These are phyloP conservation scores for Myopa testacea DNA, from an alignment of 2,888 invertebrate genomes.

Conservation along the genomic window DNA sequence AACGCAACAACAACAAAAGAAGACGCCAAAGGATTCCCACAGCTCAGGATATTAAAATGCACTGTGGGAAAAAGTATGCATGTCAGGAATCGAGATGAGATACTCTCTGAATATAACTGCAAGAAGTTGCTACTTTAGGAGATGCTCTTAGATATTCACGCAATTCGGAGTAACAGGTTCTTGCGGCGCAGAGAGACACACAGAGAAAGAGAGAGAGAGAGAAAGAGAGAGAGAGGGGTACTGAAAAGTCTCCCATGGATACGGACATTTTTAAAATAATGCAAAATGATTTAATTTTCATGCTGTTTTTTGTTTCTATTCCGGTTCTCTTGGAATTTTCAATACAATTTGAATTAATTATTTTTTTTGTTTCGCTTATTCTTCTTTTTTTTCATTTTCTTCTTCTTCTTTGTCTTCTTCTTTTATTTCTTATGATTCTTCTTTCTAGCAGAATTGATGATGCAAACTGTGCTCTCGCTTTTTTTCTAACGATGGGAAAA, in stretches of 20 bases:
- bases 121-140: background rate
- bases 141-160: background rate
- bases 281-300: slow-evolving; percentile 34
- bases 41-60: slow-evolving; percentile 3
- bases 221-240: background rate
- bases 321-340: background rate
- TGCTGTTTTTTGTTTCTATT: slow-evolving; percentile 20
- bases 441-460: background rate
- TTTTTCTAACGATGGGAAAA: background rate
- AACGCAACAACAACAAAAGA: background rate
- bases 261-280: background rate
- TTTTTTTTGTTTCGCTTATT: background rate
- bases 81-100: slow-evolving; percentile 4
- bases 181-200: too few species aligned
- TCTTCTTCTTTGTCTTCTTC: background rate
- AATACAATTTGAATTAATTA: slow-evolving; percentile 38
- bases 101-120: background rate
- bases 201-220: background rate
- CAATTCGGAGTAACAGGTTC: slow-evolving; percentile 16
- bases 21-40: slow-evolving; percentile 23
- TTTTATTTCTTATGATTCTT: too few species aligned
- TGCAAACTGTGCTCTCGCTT: background rate
- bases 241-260: slow-evolving; percentile 16
- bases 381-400: background rate
- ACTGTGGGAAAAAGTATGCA: slow-evolving; percentile 25